Base-by-base conservation (phyloP, 2,113 vertebrate genomes). In the Panthera uncia region DNA sequence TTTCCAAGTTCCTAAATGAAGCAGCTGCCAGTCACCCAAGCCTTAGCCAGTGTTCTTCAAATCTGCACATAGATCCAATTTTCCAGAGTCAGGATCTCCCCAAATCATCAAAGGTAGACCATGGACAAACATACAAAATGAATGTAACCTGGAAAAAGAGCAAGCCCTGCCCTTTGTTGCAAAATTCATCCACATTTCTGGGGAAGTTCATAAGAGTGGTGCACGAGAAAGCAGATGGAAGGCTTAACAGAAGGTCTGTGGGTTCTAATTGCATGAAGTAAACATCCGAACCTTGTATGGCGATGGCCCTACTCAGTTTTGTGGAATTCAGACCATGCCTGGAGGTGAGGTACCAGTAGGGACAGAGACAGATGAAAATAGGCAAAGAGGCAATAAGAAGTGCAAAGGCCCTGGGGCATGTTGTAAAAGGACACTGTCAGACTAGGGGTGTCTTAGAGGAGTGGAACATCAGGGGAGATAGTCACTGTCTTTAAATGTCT, bases 41-140 rank as follows among this genome's bases (percentile, higher is more conserved):
- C 36, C 65, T 41, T 45, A 71, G 50, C 29, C 71, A 84, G n/a
- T 33, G 23, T 81, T 95, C 74, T 84, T 97, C 63, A 96, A 96
- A 86, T 85, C 89, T 78, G 63, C 74, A 92, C 38, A 65, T n/a
- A 93, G 78, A 84, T 71, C 36, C 36, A 87, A 38, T 68, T 94
- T 97, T 13, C 84, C 52, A 92, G 55, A 87, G 92, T 76, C 63
- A 74, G 33, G 78, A 93, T 86, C 23, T 19, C 48, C 33, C 2
- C 52, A 93, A 50, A 45, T 88, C 33, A 89, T 50, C 50, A 89
- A 93, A 86, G 27, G 9, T 83, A 65, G 52, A 89, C 16, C 41
- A 82, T 12, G 79, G 74, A 66, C 19, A 80, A 94, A 92, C 76
- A 65, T 84, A 71, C 19, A 78, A 76, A 95, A 95, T 19, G 48